Conservation (phyloP, 2,888 invertebrate species). For the Drosophila prolongata region DNA sequence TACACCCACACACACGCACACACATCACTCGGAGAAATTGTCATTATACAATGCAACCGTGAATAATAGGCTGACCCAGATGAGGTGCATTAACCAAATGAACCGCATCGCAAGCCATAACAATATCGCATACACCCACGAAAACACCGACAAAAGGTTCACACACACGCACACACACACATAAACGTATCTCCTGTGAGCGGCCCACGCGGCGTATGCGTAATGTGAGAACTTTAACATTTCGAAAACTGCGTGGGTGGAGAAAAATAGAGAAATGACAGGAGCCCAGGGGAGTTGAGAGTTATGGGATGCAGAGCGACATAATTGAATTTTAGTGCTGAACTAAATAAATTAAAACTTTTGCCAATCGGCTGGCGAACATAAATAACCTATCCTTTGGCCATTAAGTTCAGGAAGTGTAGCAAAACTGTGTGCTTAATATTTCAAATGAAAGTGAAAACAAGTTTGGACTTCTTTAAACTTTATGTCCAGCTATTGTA, state of each 20-base stretch:
- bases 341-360: conserved; percentile 14
- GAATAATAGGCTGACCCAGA: conserved; percentile 66
- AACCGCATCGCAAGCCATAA: conserved; percentile 68
- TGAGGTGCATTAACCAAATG: conserved; percentile 74
- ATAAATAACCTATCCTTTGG: background rate
- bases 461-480: too few relatives aligned
- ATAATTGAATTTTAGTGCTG: conserved; percentile 12
- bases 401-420: background rate
- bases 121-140: conserved; percentile 19
- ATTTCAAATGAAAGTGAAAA: background rate
- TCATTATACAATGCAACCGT: conserved; percentile 43
- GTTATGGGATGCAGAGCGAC: background rate
- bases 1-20: conserved; percentile 4
- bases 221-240: conserved; percentile 42
- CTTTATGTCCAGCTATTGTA: too few relatives aligned
- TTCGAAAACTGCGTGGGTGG: conserved; percentile 6
- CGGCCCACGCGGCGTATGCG: conserved; percentile 59
- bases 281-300: background rate
- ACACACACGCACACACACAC: background rate
- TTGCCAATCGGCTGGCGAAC: background rate
- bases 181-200: background rate
- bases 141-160: background rate
- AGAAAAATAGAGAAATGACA: background rate
- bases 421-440: background rate
- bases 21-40: conserved; percentile 17